Conservation (phyloP, 2,113 vertebrate species). For the Microtus montanus region DNA sequence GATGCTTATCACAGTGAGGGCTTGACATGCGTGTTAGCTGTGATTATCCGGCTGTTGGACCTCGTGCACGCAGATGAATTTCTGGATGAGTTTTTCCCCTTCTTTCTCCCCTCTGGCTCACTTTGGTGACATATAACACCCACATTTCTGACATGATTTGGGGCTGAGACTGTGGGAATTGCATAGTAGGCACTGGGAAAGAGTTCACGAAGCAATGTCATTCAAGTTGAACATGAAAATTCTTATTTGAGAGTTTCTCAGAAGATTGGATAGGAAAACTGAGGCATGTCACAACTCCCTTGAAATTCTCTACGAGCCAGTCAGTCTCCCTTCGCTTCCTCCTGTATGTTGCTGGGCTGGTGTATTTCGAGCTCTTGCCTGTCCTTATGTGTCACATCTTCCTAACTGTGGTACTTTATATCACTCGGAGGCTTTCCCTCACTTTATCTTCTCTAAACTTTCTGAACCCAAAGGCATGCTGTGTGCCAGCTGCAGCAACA, state of each 20-base stretch:
- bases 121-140: not conserved
- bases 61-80: not conserved
- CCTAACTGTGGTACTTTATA: conserved; percentile 39
- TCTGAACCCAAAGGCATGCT: conserved; percentile 70
- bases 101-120: not conserved
- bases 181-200: not conserved
- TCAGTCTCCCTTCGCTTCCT: conserved; percentile 12
- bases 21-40: not conserved
- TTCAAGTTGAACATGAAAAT: not conserved
- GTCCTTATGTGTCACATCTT: conserved; percentile 55
- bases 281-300: conserved; percentile 35
- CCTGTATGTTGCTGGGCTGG: conserved; percentile 46
- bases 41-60: not conserved
- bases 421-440: conserved; percentile 29
- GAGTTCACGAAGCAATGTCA: not conserved
- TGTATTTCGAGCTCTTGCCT: conserved; percentile 28
- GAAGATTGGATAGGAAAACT: conserved; percentile 37
- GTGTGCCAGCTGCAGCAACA: conserved; percentile 75
- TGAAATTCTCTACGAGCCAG: conserved; percentile 54
- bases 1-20: not conserved
- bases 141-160: conserved; percentile 7
- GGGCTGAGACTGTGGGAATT: not conserved
- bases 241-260: not conserved
- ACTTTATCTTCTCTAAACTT: conserved; percentile 70
- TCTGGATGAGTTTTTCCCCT: not conserved